These are phyloP conservation scores for Paguma larvata DNA, from an alignment of 2,797 vertebrate species.

Conservation along the genomic window DNA sequence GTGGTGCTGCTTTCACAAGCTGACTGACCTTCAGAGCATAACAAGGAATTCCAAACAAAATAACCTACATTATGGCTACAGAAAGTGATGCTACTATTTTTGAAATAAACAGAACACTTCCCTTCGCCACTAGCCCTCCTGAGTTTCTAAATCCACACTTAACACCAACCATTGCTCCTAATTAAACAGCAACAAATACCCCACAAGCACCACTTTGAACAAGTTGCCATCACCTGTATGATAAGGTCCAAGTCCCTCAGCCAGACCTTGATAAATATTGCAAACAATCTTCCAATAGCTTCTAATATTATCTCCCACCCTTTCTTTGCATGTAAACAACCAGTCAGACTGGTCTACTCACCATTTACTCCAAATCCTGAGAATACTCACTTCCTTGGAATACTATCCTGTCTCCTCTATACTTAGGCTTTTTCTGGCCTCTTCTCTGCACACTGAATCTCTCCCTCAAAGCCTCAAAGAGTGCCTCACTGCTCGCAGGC, in stretches of 20 bases:
- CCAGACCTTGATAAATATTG: not conserved
- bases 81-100: not conserved
- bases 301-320: not conserved
- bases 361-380: not conserved
- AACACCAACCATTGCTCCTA: not conserved
- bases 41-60: not conserved
- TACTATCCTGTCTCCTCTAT: not conserved
- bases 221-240: not conserved
- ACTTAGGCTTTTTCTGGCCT: not conserved
- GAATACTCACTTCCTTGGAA: not conserved
- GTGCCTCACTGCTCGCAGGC: not conserved
- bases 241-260: not conserved
- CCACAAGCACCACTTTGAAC: not conserved
- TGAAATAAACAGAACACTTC: constrained; percentile 28
- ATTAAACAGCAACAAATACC: not conserved
- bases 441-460: not conserved
- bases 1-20: not conserved
- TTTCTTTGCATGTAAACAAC: not conserved
- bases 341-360: not conserved
- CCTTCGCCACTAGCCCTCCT: not conserved
- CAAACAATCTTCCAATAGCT: not conserved
- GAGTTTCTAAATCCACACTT: constrained; percentile 12
- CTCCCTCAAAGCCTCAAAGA: not conserved
- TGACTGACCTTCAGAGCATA: not conserved
- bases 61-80: not conserved